These are phyloP conservation scores for Brachypalpus laphriformis DNA, from an alignment of 2,888 invertebrate genomes.

Conservation along the genomic window DNA sequence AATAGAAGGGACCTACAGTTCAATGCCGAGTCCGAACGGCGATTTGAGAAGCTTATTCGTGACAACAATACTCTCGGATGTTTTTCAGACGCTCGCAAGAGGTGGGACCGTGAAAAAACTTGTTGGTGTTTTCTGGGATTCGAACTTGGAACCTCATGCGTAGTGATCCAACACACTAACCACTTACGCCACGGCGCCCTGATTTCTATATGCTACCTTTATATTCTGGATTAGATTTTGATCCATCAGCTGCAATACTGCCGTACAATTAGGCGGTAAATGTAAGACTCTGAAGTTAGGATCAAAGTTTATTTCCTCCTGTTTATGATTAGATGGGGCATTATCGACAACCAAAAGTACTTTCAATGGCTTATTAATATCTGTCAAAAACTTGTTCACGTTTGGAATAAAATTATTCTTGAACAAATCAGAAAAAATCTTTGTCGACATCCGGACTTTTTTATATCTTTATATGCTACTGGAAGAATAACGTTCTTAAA, in stretches of 20 bases:
- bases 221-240: constrained; percentile 20
- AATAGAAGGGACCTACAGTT: no score
- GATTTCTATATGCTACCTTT: no score
- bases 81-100: no score
- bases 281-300: constrained; percentile 18
- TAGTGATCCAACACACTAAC: no score
- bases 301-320: constrained; percentile 5
- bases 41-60: no score
- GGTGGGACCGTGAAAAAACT: no score
- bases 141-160: no score
- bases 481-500: constrained; percentile 4
- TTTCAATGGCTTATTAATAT: constrained; percentile 1
- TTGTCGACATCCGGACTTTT: constrained; percentile 1
- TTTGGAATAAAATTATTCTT: constrained; percentile 11
- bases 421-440: constrained; percentile 7
- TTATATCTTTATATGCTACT: constrained; percentile 11
- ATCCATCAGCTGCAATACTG: constrained; percentile 16
- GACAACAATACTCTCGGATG: no score
- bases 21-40: no score
- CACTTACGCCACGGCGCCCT: no score
- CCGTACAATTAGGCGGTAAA: constrained; percentile 7
- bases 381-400: not conserved
- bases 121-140: no score
- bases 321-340: constrained; percentile 14
- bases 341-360: no score